Base-by-base conservation (phyloP, 2,797 vertebrate species). In the Yasuhikotakia modesta region DNA sequence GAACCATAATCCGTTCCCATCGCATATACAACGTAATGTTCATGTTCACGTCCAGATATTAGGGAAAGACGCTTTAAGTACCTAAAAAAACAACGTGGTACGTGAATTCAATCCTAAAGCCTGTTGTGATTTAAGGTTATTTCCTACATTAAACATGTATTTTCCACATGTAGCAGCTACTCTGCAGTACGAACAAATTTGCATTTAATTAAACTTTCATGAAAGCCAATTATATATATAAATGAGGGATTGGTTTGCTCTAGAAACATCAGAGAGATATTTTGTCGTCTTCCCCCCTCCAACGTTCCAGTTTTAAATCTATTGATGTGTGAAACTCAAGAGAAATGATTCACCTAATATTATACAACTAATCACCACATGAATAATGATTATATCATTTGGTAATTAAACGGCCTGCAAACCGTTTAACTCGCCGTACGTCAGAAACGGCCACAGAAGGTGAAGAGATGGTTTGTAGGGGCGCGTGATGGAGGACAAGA, bases 381-480 rank as follows among this genome's bases (percentile, higher is more conserved):
- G 94, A 98, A 95, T 94, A 95, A 96, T 94, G 93, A 96, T 95
- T 94, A 95, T 92, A 95, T 94, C 91, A 94, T 95, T 96, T 96
- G 94, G 93, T 96, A 98, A 97, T 97, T 98, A 98, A 97, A 96
- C 89, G 78, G 95, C 94, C 95, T 96, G 95, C 93, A 96, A 96
- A 95, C 92, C 94, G 95, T 95, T 96, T 96, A 96, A 95, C 92
- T 95, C 93, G 94, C 91, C 94, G 89, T 89, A 91, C 73, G 86
- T 93, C 93, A 93, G 87, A 94, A 5, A 93, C 90, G 95, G 94
- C 95, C 93, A 93, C 92, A 86, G 87, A 92, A 93, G 94, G 94
- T 96, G 91, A 89, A 78, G 84, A 84, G 89, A 92, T 90, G 92
- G 92, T 90, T 92, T 86, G 87, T 84, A 77, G 78, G 84, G 79